phyloP scores from a whole-genome alignment of 2,113 vertebrate species.

The Thryonomys swinderianus region DNA sequence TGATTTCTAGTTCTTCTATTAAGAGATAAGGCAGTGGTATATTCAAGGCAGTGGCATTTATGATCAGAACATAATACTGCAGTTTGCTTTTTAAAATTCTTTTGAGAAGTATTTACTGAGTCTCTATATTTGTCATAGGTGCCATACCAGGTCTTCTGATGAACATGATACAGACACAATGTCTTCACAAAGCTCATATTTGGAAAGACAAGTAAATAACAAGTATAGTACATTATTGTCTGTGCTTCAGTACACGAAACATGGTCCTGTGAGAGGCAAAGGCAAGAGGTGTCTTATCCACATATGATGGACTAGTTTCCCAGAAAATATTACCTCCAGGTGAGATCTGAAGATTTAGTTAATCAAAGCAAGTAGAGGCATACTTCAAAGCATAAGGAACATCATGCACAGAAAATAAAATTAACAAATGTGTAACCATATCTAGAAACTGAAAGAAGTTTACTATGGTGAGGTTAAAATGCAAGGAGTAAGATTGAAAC shows the following conservation, averaged over 20 bases:
- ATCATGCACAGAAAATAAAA: neutral
- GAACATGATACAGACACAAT: neutral
- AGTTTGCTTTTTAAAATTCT: neutral
- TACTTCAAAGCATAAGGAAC: neutral
- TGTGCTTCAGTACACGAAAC: neutral
- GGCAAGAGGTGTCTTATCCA: neutral
- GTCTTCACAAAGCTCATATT: neutral
- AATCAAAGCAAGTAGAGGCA: constrained; percentile 1
- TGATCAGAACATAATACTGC: neutral
- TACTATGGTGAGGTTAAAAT: neutral
- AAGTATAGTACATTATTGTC: neutral
- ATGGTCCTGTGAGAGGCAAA: neutral
- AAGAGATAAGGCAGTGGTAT: neutral
- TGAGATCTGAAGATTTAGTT: neutral
- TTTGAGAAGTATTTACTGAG: neutral
- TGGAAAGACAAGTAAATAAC: neutral
- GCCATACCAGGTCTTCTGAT: neutral
- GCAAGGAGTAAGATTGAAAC: neutral
- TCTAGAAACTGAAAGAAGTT: neutral
- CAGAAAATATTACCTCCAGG: neutral
- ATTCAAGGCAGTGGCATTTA: neutral
- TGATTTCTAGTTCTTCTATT: neutral
- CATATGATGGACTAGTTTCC: neutral
- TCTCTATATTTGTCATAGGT: neutral
- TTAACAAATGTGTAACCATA: neutral